Percentiles rank a stretch among this genome's conserved stretches.
These are phyloP conservation scores for Anableps anableps DNA, from an alignment of 2,797 vertebrate genomes.

Conservation along the genomic window DNA sequence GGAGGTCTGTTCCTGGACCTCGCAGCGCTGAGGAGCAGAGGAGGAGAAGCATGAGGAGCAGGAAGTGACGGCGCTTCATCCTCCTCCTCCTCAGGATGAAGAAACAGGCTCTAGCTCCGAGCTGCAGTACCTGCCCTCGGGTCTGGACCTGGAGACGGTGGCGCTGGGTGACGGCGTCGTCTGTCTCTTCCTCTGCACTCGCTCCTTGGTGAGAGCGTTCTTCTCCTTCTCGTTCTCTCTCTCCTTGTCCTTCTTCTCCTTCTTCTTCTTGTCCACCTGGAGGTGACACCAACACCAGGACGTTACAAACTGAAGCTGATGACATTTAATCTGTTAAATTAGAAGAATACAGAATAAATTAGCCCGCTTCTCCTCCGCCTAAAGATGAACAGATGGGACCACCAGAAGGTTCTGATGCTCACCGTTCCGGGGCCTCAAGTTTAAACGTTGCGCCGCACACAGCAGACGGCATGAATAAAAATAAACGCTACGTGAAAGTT, in stretches of 20 bases:
- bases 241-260: conserved; percentile 98
- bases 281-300: not conserved
- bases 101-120: no score
- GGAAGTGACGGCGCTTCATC: not conserved
- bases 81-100: not conserved
- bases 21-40: conserved; percentile 65
- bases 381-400: no score
- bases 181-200: conserved; percentile 87
- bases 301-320: not conserved
- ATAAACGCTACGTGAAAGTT: no score
- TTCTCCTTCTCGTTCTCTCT: conserved; percentile 95
- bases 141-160: conserved; percentile 65
- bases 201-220: conserved; percentile 87
- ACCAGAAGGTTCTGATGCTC: no score
- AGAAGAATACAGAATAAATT: no score
- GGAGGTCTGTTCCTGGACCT: conserved; percentile 86
- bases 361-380: no score
- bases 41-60: not conserved
- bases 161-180: conserved; percentile 48
- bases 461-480: no score
- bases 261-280: conserved; percentile 88
- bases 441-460: no score
- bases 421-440: no score
- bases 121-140: conserved; percentile 77
- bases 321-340: no score